Conservation (phyloP, 2,113 vertebrate genomes). For the Mixornis gularis region DNA sequence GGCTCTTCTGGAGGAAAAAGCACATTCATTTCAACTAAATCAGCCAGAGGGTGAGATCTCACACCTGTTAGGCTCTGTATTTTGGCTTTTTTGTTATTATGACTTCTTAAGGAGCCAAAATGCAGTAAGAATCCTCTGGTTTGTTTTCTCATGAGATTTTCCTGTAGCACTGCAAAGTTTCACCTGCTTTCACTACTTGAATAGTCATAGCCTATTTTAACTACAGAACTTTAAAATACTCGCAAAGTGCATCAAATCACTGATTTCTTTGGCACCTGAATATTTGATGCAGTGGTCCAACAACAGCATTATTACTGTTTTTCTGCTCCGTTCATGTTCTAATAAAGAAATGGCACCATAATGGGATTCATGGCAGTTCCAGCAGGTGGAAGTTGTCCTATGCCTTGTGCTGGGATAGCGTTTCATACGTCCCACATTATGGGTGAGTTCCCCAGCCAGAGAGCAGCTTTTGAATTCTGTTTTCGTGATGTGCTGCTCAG, state of each 20-base stretch:
- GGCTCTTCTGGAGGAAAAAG: background rate
- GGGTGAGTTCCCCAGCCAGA: background rate
- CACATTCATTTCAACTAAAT: background rate
- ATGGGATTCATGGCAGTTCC: background rate
- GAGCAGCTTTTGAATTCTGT: background rate
- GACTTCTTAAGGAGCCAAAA: background rate
- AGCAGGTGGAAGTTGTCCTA: background rate
- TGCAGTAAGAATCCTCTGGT: background rate
- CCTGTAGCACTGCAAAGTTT: background rate
- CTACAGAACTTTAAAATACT: background rate
- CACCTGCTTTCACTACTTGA: background rate
- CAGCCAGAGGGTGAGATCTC: background rate
- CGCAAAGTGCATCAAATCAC: background rate
- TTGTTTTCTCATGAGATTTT: background rate
- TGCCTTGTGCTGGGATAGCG: background rate
- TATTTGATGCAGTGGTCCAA: background rate
- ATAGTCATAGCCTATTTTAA: background rate
- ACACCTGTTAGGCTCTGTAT: accelerated
- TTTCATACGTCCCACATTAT: background rate
- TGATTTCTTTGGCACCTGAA: background rate
- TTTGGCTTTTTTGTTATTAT: background rate
- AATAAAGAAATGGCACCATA: background rate
- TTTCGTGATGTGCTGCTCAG: background rate
- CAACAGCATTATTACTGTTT: background rate
- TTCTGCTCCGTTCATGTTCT: background rate